Evolutionary conservation across 2,888 invertebrate genomes (phyloP).

Genomic region (Hipparchia sbordonii): DNA sequence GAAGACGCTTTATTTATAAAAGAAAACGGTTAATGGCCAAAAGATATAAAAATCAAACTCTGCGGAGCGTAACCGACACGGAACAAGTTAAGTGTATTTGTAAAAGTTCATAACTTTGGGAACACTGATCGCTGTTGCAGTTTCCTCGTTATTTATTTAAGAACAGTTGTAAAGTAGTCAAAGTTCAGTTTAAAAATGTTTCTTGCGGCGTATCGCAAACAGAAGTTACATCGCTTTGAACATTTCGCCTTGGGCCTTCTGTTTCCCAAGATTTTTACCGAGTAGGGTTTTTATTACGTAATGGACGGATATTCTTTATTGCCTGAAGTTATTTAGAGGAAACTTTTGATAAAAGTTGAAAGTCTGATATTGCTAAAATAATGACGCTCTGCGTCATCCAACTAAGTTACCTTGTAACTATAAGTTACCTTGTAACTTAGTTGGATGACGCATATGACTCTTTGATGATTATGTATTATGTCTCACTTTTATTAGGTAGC

Average conservation of each 20-base stretch:
- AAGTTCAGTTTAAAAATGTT: slow-evolving; percentile 32
- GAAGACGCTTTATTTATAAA: slow-evolving; percentile 5
- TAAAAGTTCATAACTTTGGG: slow-evolving; percentile 41
- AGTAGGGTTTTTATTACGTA: slow-evolving; percentile 1
- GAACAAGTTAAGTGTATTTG: slow-evolving; percentile 40
- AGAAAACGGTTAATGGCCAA: slow-evolving; percentile 12
- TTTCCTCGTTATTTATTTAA: slow-evolving; percentile 41
- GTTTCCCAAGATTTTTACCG: slow-evolving; percentile 11
- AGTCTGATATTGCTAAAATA: neutral
- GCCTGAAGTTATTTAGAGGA: too few relatives aligned
- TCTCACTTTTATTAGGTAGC: too few relatives aligned
- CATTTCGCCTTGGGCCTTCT: slow-evolving; percentile 13
- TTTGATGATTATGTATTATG: too few relatives aligned
- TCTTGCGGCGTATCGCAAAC: slow-evolving; percentile 22
- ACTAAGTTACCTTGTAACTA: too few relatives aligned
- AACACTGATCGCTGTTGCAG: slow-evolving; percentile 41
- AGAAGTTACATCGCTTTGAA: slow-evolving; percentile 18
- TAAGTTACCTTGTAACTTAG: too few relatives aligned
- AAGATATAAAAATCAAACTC: slow-evolving; percentile 30
- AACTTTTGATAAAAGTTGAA: neutral
- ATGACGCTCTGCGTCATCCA: too few relatives aligned
- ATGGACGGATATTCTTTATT: neutral
- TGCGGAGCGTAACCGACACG: slow-evolving; percentile 30
- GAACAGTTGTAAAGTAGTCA: slow-evolving; percentile 29
- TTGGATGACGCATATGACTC: too few relatives aligned